Evolutionary conservation across 2,797 vertebrate genomes (phyloP).

Genomic region (Silurus aristotelis): DNA sequence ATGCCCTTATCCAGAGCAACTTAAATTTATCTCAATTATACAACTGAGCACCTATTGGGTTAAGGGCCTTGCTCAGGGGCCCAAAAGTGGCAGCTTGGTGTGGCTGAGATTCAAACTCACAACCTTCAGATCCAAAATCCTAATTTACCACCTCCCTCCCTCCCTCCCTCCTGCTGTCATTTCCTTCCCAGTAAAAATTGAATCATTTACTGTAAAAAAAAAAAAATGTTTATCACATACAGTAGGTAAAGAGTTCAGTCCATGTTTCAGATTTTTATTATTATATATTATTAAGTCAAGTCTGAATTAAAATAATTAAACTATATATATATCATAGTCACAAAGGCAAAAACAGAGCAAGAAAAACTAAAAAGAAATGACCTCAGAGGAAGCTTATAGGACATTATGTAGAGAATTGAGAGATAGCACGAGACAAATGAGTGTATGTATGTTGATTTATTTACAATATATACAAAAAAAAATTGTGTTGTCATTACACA

Average conservation of each 20-base stretch:
- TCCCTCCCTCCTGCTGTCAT: no score
- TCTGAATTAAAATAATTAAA: not conserved
- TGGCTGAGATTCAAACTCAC: no score
- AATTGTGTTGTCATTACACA: constrained; percentile 53
- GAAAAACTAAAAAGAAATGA: not conserved
- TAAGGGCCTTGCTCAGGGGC: no score
- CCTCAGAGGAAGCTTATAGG: not conserved
- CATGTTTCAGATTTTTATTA: not conserved
- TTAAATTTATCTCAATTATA: no score
- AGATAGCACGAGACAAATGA: not conserved
- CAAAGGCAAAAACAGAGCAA: not conserved
- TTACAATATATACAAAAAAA: constrained; percentile 71
- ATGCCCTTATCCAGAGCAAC: no score
- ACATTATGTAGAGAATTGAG: not conserved
- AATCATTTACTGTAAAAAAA: not conserved
- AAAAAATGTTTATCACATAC: not conserved
- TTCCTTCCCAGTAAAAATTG: not conserved
- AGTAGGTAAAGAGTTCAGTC: not conserved
- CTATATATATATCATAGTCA: not conserved
- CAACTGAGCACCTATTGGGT: no score
- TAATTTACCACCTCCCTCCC: no score
- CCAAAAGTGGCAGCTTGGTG: no score
- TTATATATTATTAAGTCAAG: not conserved
- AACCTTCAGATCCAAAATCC: no score
- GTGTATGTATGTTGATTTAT: constrained; percentile 73